A percentile compares a stretch with the other conserved stretches of the same genome.
Evolutionary conservation across 1,140 invertebrate species (phyloP).

Genomic region (Trichonephila clavipes): DNA sequence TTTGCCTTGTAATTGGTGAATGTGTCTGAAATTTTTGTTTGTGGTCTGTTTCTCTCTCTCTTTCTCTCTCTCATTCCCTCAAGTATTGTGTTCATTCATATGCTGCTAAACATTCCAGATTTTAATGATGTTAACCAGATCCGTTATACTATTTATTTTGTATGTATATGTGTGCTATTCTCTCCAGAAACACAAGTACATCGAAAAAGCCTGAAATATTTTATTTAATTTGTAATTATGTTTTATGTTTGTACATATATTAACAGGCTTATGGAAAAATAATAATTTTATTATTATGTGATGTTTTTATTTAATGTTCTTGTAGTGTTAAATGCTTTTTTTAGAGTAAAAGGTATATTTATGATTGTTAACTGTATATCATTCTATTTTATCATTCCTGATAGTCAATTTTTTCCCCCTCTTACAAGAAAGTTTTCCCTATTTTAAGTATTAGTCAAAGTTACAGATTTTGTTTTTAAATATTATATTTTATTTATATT

Average conservation of each 20-base stretch:
- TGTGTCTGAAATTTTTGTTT: conserved; percentile 12
- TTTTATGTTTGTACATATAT: not conserved
- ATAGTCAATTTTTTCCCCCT: not conserved
- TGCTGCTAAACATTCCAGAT: conserved; percentile 26
- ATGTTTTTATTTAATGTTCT: conserved; percentile 1
- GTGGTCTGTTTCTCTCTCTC: not conserved
- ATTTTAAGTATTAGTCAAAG: not conserved
- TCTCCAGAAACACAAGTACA: not conserved
- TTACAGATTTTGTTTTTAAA: not conserved
- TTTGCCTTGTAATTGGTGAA: not conserved
- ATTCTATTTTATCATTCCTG: conserved; percentile 7
- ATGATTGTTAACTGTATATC: not conserved
- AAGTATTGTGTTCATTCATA: conserved; percentile 24
- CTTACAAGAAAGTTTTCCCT: not conserved
- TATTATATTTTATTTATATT: not conserved
- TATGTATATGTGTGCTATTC: not conserved
- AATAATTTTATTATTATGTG: not conserved
- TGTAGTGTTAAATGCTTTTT: not conserved
- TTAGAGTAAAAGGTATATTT: not conserved
- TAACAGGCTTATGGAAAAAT: not conserved
- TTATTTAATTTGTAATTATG: not conserved
- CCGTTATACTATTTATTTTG: conserved; percentile 13
- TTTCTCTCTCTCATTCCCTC: not conserved
- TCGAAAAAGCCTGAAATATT: not conserved
- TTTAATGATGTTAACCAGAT: conserved; percentile 13